Evolutionary conservation across 2,888 invertebrate species (phyloP).

Genomic region (Cephus sareptanus): DNA sequence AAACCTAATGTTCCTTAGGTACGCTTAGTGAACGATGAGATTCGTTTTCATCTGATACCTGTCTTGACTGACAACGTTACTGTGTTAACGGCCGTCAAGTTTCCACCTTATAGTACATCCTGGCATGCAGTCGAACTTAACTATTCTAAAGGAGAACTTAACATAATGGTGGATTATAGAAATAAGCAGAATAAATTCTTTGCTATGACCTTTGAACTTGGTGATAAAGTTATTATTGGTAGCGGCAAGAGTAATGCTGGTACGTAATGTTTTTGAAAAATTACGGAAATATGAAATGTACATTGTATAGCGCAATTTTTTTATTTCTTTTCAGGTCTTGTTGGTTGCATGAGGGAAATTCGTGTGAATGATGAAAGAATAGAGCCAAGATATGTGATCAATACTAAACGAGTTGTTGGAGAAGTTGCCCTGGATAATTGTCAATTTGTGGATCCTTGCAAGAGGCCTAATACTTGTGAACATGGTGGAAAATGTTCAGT

Average conservation of each 20-base stretch:
- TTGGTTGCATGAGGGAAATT: slow-evolving; percentile 92
- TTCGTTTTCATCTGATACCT: slow-evolving; percentile 83
- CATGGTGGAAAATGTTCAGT: slow-evolving; percentile 93
- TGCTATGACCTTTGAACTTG: slow-evolving; percentile 76
- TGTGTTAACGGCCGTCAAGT: slow-evolving; percentile 83
- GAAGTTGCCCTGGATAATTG: slow-evolving; percentile 92
- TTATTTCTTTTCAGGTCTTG: slow-evolving; percentile 71
- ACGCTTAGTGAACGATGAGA: slow-evolving; percentile 84
- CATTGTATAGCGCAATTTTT: not conserved
- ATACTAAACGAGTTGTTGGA: slow-evolving; percentile 85
- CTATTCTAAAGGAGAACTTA: slow-evolving; percentile 80
- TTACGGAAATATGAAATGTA: not conserved
- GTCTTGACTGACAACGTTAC: slow-evolving; percentile 82
- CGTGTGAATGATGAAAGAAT: slow-evolving; percentile 84
- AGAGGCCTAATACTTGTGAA: slow-evolving; percentile 90
- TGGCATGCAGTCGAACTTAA: slow-evolving; percentile 88
- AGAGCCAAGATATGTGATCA: slow-evolving; percentile 84
- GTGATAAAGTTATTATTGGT: slow-evolving; percentile 81
- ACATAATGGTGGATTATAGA: slow-evolving; percentile 80
- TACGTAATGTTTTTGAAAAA: slow-evolving; percentile 29
- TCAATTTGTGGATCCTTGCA: slow-evolving; percentile 89
- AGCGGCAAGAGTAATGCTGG: slow-evolving; percentile 77
- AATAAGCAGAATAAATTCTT: slow-evolving; percentile 77
- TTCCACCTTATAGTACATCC: slow-evolving; percentile 78
- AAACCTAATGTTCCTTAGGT: slow-evolving; percentile 67